phyloP scores from a whole-genome alignment of 1,140 invertebrate genomes.

The Atta colombica region DNA sequence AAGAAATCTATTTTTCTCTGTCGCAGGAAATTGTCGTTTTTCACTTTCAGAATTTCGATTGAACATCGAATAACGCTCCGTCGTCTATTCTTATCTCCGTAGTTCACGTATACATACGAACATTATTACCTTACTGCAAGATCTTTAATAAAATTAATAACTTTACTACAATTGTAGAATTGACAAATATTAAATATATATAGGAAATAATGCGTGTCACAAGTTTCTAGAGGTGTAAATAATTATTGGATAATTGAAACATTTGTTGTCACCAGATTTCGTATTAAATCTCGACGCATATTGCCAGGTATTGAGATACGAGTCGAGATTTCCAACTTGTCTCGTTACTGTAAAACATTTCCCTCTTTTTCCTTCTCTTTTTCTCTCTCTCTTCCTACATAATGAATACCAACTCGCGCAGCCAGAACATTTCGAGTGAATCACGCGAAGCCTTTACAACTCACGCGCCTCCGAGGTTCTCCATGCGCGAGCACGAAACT shows the following conservation, averaged over 20 bases:
- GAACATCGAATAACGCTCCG: background rate
- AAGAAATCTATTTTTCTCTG: constrained; percentile 8
- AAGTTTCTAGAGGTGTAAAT: background rate
- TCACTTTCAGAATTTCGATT: background rate
- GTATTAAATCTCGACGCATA: constrained; percentile 25
- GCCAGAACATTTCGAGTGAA: constrained; percentile 47
- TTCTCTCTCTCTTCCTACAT: background rate
- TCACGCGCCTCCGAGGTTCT: constrained; percentile 24
- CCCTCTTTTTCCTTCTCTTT: background rate
- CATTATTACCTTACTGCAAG: background rate
- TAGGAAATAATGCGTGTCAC: background rate
- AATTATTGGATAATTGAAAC: constrained; percentile 4
- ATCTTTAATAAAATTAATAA: background rate
- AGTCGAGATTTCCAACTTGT: constrained; percentile 46
- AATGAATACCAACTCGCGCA: constrained; percentile 27
- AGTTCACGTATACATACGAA: background rate
- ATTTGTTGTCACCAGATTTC: constrained; percentile 13
- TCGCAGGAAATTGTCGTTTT: background rate
- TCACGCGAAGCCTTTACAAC: constrained; percentile 51
- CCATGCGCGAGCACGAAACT: background rate
- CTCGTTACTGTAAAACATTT: constrained; percentile 27
- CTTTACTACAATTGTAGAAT: background rate
- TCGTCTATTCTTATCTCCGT: background rate
- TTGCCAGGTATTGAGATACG: constrained; percentile 44
- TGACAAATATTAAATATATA: background rate